Percentiles rank a stretch among this genome's conserved stretches.
Conservation (phyloP, 2,888 invertebrate species). For the Drosophila colorata region DNA sequence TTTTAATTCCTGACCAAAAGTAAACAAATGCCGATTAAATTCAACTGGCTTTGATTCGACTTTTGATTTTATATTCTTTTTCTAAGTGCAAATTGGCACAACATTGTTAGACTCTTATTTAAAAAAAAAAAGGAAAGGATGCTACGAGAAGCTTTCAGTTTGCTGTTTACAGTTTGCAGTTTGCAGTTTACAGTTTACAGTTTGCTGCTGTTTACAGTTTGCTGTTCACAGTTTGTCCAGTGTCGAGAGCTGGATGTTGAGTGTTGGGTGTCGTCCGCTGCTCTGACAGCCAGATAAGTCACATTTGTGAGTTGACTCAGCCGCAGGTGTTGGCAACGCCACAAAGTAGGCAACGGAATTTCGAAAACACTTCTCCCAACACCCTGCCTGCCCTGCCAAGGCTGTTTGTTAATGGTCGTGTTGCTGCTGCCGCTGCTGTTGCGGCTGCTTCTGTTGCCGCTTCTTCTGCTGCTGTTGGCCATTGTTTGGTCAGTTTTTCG, state of each 20-base stretch:
- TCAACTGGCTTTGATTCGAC: background rate
- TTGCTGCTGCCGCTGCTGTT: background rate
- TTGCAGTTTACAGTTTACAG: slow-evolving; percentile 16
- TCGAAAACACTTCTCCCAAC: background rate
- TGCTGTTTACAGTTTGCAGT: slow-evolving; percentile 6
- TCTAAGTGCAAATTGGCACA: background rate
- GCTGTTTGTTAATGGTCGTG: background rate
- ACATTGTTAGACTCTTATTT: background rate
- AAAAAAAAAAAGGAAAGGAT: background rate
- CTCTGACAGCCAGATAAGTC: slow-evolving; percentile 42
- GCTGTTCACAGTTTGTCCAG: background rate
- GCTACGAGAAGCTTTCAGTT: background rate
- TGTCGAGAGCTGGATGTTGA: slow-evolving; percentile 5
- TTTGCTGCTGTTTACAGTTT: slow-evolving; percentile 13
- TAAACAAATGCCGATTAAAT: background rate
- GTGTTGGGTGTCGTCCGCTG: slow-evolving; percentile 1
- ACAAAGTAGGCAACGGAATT: slow-evolving; percentile 48
- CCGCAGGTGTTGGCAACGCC: slow-evolving; percentile 44
- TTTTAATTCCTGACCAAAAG: too few species aligned
- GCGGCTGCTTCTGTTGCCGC: background rate
- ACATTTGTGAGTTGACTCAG: slow-evolving; percentile 41
- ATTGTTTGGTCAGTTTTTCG: slow-evolving; percentile 44
- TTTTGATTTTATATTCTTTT: background rate
- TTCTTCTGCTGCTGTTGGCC: slow-evolving; percentile 1
- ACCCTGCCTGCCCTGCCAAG: background rate